These are phyloP conservation scores for Hirtodrosophila alboralis DNA, from an alignment of 2,888 invertebrate species.

Conservation along the genomic window DNA sequence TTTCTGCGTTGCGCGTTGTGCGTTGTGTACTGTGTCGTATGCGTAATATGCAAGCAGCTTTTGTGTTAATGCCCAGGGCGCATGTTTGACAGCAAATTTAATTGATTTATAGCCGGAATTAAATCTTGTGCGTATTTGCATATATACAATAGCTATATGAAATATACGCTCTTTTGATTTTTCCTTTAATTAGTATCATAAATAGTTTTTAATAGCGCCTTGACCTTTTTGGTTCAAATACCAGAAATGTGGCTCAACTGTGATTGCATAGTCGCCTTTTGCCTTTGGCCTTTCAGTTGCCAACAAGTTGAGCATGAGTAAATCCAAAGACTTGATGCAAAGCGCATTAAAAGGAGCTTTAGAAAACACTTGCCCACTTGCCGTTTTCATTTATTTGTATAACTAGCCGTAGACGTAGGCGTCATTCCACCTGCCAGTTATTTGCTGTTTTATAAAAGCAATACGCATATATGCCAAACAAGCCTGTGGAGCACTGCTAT, in stretches of 20 bases:
- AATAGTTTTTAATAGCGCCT: slow-evolving; percentile 2
- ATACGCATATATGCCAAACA: slow-evolving; percentile 58
- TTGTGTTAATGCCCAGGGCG: slow-evolving; percentile 30
- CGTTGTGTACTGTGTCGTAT: slow-evolving; percentile 33
- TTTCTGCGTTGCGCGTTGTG: not conserved
- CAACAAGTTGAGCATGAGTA: not conserved
- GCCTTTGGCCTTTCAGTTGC: slow-evolving; percentile 4
- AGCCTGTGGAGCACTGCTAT: slow-evolving; percentile 54
- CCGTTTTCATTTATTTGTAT: slow-evolving; percentile 24
- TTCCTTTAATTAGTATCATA: slow-evolving; percentile 17
- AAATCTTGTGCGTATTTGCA: slow-evolving; percentile 41
- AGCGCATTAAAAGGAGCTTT: slow-evolving; percentile 1
- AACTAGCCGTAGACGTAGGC: slow-evolving; percentile 9
- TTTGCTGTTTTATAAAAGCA: slow-evolving; percentile 70
- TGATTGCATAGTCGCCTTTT: slow-evolving; percentile 7
- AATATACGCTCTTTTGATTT: slow-evolving; percentile 7
- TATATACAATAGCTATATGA: slow-evolving; percentile 12
- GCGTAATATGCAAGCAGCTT: slow-evolving; percentile 35
- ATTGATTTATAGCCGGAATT: slow-evolving; percentile 66
- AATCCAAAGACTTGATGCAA: not conserved
- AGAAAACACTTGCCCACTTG: not conserved
- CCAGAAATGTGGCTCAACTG: not conserved
- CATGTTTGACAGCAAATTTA: slow-evolving; percentile 34
- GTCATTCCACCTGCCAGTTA: slow-evolving; percentile 35
- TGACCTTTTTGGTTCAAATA: slow-evolving; percentile 19